Evolutionary conservation across 2,888 invertebrate species (phyloP), one percentile per base, ranked within the genome.

Genomic region (Asteroscopus sphinx): DNA sequence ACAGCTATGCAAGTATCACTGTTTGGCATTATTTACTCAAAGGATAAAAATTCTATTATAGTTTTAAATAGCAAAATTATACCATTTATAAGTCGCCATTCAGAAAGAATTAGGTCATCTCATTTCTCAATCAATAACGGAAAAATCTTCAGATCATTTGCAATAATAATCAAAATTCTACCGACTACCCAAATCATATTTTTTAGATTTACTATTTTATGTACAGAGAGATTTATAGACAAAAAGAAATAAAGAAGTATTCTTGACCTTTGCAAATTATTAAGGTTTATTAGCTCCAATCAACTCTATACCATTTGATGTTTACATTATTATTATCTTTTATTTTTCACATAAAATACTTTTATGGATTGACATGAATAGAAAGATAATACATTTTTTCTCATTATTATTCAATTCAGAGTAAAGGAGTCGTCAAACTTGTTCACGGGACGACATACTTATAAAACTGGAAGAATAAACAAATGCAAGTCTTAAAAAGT

Each of bases 341-440:
- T 71, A 70, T 66, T 65, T 67, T 54, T 17, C n/a, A 25, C 45
- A 70, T 65, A 70, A 53, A 68, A 59, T 21, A 42, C 17, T 49
- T 48, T 53, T 54, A 70, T 55, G 33, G 67, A 60, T 54, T 68
- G 67, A 37, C 42, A 37, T 33, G 44, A 39, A 68, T 55, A 42
- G 51, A 52, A 60, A 55, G 30, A 68, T 55, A 51, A 51, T 37
- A 51, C 37, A 51, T 69, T 57, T 57, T 33, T 13, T 28, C 42
- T 62, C 9, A 40, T 65, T 49, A 55, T 49, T 63, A 46, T 65
- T 55, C 32, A 45, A 68, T 55, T 54, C 63, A 48, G 16, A 47
- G 8, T 57, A 36, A 67, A 44, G 47, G 52, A 21, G 16, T n/a
- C 11, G 0, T n/a, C n/a, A 66, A 16, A 63, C 37, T 32, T 0